Conservation (phyloP, 2,888 invertebrate genomes). For the Lochmaea capreae region DNA sequence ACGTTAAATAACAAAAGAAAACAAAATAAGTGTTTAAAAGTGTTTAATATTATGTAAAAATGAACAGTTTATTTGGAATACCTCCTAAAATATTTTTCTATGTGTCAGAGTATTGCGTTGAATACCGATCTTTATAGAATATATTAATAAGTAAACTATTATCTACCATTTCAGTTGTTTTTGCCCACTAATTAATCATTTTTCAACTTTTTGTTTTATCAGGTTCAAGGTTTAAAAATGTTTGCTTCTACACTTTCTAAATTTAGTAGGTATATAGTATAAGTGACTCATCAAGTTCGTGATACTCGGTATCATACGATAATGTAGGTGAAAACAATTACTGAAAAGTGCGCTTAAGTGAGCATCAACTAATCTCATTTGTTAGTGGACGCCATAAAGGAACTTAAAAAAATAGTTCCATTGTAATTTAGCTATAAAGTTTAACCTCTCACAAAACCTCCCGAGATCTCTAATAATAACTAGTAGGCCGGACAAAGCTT, state of each 20-base stretch:
- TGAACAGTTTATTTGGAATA: no score
- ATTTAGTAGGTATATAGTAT: background rate
- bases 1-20: no score
- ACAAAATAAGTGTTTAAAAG: no score
- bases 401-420: conserved; percentile 59
- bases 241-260: background rate
- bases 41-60: no score
- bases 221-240: no score
- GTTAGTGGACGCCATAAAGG: conserved; percentile 46
- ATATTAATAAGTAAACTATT: no score
- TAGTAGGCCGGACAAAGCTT: conserved; percentile 63
- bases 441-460: conserved; percentile 62
- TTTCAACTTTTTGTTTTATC: no score
- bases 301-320: background rate
- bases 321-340: conserved; percentile 23
- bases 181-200: no score
- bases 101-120: no score
- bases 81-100: no score
- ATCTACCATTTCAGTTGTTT: no score
- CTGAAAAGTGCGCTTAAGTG: conserved; percentile 37
- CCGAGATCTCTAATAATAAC: conserved; percentile 64
- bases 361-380: conserved; percentile 46
- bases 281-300: conserved; percentile 1
- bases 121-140: no score
- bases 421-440: conserved; percentile 63